phyloP scores from a whole-genome alignment of 2,113 vertebrate species.

The Leptobrachium leishanense region DNA sequence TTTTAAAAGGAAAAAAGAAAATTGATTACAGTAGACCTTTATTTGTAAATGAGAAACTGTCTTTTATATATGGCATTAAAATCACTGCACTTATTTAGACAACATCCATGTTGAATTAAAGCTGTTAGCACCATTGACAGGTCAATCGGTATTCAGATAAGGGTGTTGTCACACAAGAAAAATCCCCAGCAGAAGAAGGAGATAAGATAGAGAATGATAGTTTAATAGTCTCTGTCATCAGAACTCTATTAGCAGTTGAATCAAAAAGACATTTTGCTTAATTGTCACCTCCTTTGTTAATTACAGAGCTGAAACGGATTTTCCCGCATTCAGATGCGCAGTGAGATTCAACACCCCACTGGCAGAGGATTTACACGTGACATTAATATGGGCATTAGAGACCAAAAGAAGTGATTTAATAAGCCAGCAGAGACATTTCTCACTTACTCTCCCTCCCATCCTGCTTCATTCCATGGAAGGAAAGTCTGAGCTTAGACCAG shows the following conservation, averaged over 20 bases:
- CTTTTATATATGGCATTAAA: neutral
- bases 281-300: slow-evolving; percentile 20
- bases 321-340: neutral
- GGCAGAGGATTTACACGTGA: neutral
- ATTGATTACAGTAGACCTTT: too few relatives aligned
- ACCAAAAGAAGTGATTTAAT: neutral
- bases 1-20: too few relatives aligned
- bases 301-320: slow-evolving; percentile 1
- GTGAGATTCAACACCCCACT: neutral
- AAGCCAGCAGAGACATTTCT: too few relatives aligned
- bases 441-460: too few relatives aligned
- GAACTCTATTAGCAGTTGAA: slow-evolving; percentile 16
- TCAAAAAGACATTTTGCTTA: slow-evolving; percentile 15
- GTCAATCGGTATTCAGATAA: slow-evolving; percentile 23
- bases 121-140: neutral
- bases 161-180: neutral
- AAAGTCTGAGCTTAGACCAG: too few relatives aligned
- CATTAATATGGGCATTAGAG: neutral
- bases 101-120: neutral
- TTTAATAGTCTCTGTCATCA: slow-evolving; percentile 22
- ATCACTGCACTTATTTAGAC: neutral
- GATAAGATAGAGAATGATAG: slow-evolving; percentile 21
- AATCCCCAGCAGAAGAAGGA: neutral
- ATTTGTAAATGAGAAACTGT: too few relatives aligned
- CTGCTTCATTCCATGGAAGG: too few relatives aligned